Percentiles rank a stretch among this genome's conserved stretches.
phyloP scores from a whole-genome alignment of 2,888 invertebrate species.

The Drosophila suboccidentalis region DNA sequence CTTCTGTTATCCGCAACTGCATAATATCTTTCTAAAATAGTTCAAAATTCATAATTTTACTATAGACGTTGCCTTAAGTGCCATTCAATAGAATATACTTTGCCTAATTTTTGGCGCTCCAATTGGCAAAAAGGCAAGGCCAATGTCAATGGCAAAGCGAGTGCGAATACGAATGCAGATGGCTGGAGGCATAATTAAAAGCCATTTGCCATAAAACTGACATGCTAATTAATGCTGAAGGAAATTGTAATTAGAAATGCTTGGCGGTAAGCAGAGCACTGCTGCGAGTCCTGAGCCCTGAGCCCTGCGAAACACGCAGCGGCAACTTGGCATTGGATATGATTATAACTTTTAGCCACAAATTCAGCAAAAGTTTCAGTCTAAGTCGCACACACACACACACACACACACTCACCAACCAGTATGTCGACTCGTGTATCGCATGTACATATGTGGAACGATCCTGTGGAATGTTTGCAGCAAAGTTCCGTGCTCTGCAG shows the following conservation, averaged over 20 bases:
- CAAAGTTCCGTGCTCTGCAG: constrained; percentile 59
- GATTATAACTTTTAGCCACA: constrained; percentile 76
- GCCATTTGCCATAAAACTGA: constrained; percentile 71
- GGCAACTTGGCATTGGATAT: constrained; percentile 60
- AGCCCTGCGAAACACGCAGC: constrained; percentile 26
- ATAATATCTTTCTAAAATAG: too few species aligned
- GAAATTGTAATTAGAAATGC: constrained; percentile 75
- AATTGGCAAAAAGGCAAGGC: constrained; percentile 27
- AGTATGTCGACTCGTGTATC: neutral
- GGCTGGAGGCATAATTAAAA: constrained; percentile 57
- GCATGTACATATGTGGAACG: constrained; percentile 5
- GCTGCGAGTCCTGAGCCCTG: constrained; percentile 9
- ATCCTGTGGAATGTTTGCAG: constrained; percentile 41
- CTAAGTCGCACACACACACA: constrained; percentile 53
- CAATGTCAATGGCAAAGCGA: constrained; percentile 42
- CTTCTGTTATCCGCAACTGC: too few species aligned
- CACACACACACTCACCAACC: constrained; percentile 6
- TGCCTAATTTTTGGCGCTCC: constrained; percentile 35
- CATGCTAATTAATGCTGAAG: constrained; percentile 75
- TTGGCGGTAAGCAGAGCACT: constrained; percentile 30
- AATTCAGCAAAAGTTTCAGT: constrained; percentile 66
- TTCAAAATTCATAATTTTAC: constrained; percentile 6
- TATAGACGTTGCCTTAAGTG: constrained; percentile 28
- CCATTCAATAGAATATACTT: constrained; percentile 26
- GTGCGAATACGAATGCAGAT: neutral